Evolutionary conservation across 2,113 vertebrate species (phyloP), one percentile per base, ranked within the genome.

Genomic region (Scytalopus superciliaris): DNA sequence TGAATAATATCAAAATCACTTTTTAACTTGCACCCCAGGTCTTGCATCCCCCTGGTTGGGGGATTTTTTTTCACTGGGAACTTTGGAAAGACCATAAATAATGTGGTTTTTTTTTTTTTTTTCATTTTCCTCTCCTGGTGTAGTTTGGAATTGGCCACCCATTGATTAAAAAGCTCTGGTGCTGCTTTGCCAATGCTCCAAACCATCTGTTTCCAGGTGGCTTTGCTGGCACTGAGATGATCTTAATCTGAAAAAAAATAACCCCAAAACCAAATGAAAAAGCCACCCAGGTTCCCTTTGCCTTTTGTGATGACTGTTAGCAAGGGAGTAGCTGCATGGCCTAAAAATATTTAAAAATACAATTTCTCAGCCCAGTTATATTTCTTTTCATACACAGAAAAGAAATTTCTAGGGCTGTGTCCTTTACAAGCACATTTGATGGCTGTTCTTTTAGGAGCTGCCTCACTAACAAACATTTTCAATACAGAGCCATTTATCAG

Each of bases 51-150:
- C 47, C 9, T 35, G 31, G 14, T 6, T 28, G 37, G 44, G 49
- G 17, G 11, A 42, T 7, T 49, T 82, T 68, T 82, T 63, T 22
- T 77, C 45, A n/a, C 12, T 45, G 66, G 49, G 22, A 69, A 8
- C 15, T 62, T 28, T 49, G 31, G 22, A 28, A 79, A 69, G 7
- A 25, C 31, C 42, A 35, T 50, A 62, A 24, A 70, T n/a, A 82
- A 40, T 21, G 1, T 11, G 3, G n/a, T 21, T 2, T 28, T 47
- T 49, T 49, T 31, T 49, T 24, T 49, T 25, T 52, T 57, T 35
- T 15, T 14, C 2, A 19, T 3, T 2, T 2, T 1, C 16, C 7
- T 35, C 13, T 78, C 3, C 9, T 57, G 70, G 7, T 25, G 68
- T 47, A 5, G 14, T 55, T 93, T 95, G 53, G 39, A 35, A 39